phyloP scores from a whole-genome alignment of 2,797 vertebrate species.

The Coranthus polyacanthus region DNA sequence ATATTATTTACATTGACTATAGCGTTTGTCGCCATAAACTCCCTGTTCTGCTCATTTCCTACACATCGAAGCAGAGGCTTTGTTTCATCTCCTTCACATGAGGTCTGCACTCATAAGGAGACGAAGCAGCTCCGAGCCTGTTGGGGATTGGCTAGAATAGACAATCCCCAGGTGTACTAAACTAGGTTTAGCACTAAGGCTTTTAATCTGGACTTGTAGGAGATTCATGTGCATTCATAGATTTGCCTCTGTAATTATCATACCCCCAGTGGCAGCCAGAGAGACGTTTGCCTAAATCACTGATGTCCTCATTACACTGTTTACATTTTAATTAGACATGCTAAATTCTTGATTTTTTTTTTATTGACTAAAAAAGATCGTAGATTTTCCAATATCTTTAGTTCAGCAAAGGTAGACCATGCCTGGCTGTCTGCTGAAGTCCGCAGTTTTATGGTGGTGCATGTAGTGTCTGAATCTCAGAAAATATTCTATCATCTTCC shows the following conservation, averaged over 20 bases:
- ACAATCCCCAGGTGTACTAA: constrained; percentile 92
- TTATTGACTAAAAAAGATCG: constrained; percentile 75
- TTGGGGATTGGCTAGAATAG: constrained; percentile 92
- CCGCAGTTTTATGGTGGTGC: background rate
- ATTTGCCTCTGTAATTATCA: constrained; percentile 98
- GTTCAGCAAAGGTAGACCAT: constrained; percentile 39
- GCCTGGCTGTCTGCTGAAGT: constrained; percentile 8
- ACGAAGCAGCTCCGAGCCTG: constrained; percentile 77
- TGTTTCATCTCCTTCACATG: constrained; percentile 75
- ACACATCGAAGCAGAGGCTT: constrained; percentile 74
- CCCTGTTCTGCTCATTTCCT: constrained; percentile 66
- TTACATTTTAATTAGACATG: constrained; percentile 99
- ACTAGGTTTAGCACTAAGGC: constrained; percentile 95
- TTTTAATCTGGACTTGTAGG: constrained; percentile 97
- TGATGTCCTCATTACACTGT: constrained; percentile 98
- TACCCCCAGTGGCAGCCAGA: constrained; percentile 94
- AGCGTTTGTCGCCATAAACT: constrained; percentile 64
- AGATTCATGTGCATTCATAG: constrained; percentile 94
- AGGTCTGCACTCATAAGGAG: constrained; percentile 80
- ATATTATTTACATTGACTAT: constrained; percentile 66
- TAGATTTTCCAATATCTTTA: constrained; percentile 50
- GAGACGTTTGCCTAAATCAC: constrained; percentile 95
- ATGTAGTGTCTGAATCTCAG: constrained; percentile 9
- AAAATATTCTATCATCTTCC: constrained; percentile 11
- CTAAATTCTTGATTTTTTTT: constrained; percentile 89